These are phyloP conservation scores for Microcebus lehilahytsara DNA, from an alignment of 2,113 vertebrate genomes.

Conservation along the genomic window DNA sequence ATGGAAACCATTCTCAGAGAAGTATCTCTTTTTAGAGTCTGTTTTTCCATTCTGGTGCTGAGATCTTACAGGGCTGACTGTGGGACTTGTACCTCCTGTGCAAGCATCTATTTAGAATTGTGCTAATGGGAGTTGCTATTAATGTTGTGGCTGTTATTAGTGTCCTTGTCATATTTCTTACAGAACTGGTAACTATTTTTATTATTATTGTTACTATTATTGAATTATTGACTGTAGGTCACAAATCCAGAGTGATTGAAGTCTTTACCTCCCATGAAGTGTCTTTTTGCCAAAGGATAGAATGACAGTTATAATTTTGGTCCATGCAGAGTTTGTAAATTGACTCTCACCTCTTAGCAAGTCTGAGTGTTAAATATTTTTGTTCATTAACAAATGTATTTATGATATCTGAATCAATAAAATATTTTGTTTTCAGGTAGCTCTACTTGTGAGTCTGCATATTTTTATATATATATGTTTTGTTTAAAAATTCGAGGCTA, in stretches of 20 bases:
- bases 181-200: neutral
- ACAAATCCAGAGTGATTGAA: neutral
- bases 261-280: neutral
- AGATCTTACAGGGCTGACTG: neutral
- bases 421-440: neutral
- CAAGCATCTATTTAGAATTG: neutral
- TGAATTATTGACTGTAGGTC: neutral
- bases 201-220: neutral
- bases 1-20: neutral
- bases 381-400: neutral
- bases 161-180: neutral
- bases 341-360: neutral
- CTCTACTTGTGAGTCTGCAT: neutral
- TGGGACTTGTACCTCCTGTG: neutral
- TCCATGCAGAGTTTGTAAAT: neutral
- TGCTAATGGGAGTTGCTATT: neutral
- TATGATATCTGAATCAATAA: neutral
- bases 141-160: neutral
- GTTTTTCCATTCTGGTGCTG: neutral
- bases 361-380: neutral
- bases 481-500: neutral
- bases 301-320: neutral
- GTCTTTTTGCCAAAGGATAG: neutral
- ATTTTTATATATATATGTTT: neutral
- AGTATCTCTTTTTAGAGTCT: neutral